Evolutionary conservation across 2,888 invertebrate genomes (phyloP).

Genomic region (Morpho helenor): DNA sequence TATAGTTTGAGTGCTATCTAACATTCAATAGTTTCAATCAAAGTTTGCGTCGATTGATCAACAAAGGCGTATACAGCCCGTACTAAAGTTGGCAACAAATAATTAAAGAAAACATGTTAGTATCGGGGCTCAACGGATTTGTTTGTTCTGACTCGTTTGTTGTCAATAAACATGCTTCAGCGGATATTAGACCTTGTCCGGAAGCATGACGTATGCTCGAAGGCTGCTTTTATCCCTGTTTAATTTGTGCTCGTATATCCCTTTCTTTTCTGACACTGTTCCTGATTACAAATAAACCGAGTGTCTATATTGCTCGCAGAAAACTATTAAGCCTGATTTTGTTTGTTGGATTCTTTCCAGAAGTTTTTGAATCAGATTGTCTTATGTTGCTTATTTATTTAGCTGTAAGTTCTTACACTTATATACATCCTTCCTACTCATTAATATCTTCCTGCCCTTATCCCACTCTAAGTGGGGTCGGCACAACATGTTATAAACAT

Average conservation of each 20-base stretch:
- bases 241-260: slow-evolving; percentile 22
- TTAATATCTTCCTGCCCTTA: too few species aligned
- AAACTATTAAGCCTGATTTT: background rate
- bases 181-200: slow-evolving; percentile 70
- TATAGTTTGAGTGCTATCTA: too few species aligned
- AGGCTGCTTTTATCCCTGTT: slow-evolving; percentile 21
- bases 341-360: background rate
- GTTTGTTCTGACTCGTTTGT: slow-evolving; percentile 61
- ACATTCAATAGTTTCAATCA: background rate
- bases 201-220: slow-evolving; percentile 50
- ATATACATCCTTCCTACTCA: too few species aligned
- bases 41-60: slow-evolving; percentile 21
- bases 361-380: slow-evolving; percentile 3
- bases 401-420: too few species aligned
- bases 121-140: slow-evolving; percentile 43
- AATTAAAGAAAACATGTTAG: slow-evolving; percentile 57
- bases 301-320: slow-evolving; percentile 5
- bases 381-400: background rate
- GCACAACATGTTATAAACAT: too few species aligned
- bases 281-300: slow-evolving; percentile 16
- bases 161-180: slow-evolving; percentile 56
- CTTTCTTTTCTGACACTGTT: slow-evolving; percentile 18
- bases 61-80: slow-evolving; percentile 42
- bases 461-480: too few species aligned
- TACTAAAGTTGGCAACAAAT: slow-evolving; percentile 55